Conservation (phyloP, 64 coral and sea anemone species). For the Pocillopora verrucosa region DNA sequence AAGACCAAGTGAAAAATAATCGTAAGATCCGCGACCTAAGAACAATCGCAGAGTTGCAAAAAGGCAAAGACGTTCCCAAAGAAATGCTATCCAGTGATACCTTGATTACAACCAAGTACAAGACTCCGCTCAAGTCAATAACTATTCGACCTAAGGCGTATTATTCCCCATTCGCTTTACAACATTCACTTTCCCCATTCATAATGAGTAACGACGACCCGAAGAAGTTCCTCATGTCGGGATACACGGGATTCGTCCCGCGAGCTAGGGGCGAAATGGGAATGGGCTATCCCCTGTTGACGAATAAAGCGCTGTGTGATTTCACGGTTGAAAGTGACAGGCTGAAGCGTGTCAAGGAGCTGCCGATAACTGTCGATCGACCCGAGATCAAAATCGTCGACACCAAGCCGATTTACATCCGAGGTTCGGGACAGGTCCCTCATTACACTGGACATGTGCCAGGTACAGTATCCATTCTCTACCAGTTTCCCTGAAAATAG, state of each 20-base stretch:
- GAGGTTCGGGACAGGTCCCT: slow-evolving; percentile 76
- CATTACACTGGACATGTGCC: slow-evolving; percentile 98
- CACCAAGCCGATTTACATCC: slow-evolving; percentile 83
- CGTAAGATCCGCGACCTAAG: slow-evolving; percentile 47
- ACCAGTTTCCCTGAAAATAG: background rate
- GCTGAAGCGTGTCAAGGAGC: slow-evolving; percentile 60
- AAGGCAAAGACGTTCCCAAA: slow-evolving; percentile 54
- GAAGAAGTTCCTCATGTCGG: slow-evolving; percentile 81
- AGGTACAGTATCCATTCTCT: slow-evolving; percentile 31
- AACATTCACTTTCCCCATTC: slow-evolving; percentile 77
- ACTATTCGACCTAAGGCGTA: slow-evolving; percentile 42
- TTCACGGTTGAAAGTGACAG: slow-evolving; percentile 80
- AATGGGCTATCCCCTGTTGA: slow-evolving; percentile 81
- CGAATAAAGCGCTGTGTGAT: slow-evolving; percentile 89
- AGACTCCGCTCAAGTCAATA: slow-evolving; percentile 56
- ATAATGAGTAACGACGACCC: slow-evolving; percentile 67
- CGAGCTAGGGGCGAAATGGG: slow-evolving; percentile 84
- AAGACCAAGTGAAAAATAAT: slow-evolving; percentile 51
- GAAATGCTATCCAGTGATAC: slow-evolving; percentile 52
- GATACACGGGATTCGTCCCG: slow-evolving; percentile 98
- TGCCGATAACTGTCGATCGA: slow-evolving; percentile 74
- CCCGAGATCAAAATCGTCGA: slow-evolving; percentile 67
- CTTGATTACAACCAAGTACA: slow-evolving; percentile 41
- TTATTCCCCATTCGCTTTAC: slow-evolving; percentile 40
- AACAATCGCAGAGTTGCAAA: slow-evolving; percentile 60